Evolutionary conservation across 2,888 invertebrate genomes (phyloP).

Genomic region (Tribolium freemani): DNA sequence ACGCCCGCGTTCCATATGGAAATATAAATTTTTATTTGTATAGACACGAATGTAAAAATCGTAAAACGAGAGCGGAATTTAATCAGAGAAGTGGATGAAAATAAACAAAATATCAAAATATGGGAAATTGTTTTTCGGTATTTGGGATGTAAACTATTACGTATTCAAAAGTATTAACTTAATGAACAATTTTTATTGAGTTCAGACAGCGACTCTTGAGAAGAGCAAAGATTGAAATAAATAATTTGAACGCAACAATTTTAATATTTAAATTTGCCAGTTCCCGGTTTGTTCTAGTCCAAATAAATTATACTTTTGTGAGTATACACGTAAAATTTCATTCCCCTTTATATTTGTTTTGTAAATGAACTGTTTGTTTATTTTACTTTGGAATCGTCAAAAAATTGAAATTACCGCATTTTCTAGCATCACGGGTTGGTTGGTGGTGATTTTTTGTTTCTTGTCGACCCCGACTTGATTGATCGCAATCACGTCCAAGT

Average conservation of each 20-base stretch:
- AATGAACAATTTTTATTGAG: too few species aligned
- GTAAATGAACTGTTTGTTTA: slow-evolving; percentile 37
- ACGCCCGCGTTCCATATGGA: too few species aligned
- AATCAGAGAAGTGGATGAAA: neutral
- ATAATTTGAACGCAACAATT: slow-evolving; percentile 40
- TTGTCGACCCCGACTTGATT: slow-evolving; percentile 15
- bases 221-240: too few species aligned
- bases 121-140: too few species aligned
- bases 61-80: neutral
- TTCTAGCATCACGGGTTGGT: neutral
- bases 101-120: neutral
- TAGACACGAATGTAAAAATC: neutral
- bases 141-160: too few species aligned
- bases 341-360: slow-evolving; percentile 31
- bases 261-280: slow-evolving; percentile 40
- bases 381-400: slow-evolving; percentile 24
- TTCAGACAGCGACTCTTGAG: too few species aligned
- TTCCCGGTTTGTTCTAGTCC: slow-evolving; percentile 25
- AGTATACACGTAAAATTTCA: slow-evolving; percentile 21
- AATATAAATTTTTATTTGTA: slow-evolving; percentile 3
- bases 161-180: too few species aligned
- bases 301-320: slow-evolving; percentile 33
- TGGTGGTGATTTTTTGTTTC: slow-evolving; percentile 10
- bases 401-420: slow-evolving; percentile 4
- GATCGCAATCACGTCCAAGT: slow-evolving; percentile 23